Base-by-base conservation (phyloP, 35 echinoderm and acorn worm species). In the Antedon bifida region DNA sequence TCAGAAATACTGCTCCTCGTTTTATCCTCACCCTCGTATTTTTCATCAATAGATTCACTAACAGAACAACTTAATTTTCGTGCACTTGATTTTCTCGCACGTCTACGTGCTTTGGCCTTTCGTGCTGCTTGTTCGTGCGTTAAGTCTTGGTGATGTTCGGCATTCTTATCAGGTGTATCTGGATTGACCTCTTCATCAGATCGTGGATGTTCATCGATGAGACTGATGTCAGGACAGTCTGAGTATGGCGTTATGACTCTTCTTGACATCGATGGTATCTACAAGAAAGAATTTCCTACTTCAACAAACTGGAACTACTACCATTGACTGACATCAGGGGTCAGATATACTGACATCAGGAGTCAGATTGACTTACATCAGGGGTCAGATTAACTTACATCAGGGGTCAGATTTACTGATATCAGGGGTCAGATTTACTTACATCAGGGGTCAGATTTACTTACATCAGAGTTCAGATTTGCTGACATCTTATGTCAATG, bases 201-300 rank as follows among this genome's bases (percentile, higher is more conserved):
- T 30, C 79, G 83, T 45, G 86, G 51, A 64, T 64, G 33, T 12
- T 73, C 33, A 31, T 86, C 79, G 23, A 91, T 81, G 82, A 81
- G 14, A 75, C 86, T 88, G 42, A 88, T 75, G 39, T 92, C 86
- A 34, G 83, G 86, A 5, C 42, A 75, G 21, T 75, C 81, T 28
- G 78, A 33, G 42, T 87, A 92, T 36, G 90, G 90, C 0, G 77
- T 81, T 77, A 92, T 88, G 31, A 88, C 73, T 30, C 87, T 74
- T 29, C 83, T 88, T 23, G 75, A 39, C 42, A 84, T 83, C 32
- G 81, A 75, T 77, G 90, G 90, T 0, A 92, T 77, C 90, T 91
- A 77, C 30, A 32, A 77, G n/a, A n/a, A 29, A 36, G 19, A 29
- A 75, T 5, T 75, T 75, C 31, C 5, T 44, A 16, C 39, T 5